Evolutionary conservation across 2,113 vertebrate genomes (phyloP).

Genomic region (Emydura subglobosa): DNA sequence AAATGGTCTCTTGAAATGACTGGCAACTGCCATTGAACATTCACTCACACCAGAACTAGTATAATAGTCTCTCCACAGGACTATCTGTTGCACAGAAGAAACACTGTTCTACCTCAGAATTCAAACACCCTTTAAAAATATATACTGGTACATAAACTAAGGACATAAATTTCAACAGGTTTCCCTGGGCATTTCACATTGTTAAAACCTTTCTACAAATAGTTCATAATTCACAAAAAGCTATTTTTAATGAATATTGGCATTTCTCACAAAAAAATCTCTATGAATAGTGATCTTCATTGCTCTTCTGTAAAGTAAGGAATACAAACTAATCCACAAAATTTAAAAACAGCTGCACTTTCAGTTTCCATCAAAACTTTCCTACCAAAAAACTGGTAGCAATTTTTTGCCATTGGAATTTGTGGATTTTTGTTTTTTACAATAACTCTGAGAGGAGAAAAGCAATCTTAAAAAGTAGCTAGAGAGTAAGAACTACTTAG

Average conservation of each 20-base stretch:
- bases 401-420: not conserved
- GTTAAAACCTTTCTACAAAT: not conserved
- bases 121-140: not conserved
- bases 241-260: not conserved
- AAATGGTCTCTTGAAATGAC: not conserved
- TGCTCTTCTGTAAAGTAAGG: not conserved
- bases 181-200: not conserved
- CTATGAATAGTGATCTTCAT: not conserved
- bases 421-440: not conserved
- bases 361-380: not conserved
- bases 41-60: not conserved
- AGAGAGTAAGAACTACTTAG: not conserved
- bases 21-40: slow-evolving; percentile 8
- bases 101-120: not conserved
- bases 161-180: not conserved
- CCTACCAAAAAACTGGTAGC: not conserved
- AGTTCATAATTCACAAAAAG: not conserved
- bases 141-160: not conserved
- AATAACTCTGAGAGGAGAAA: not conserved
- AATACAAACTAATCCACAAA: not conserved
- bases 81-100: not conserved
- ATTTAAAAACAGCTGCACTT: not conserved
- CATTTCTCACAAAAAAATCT: slow-evolving; percentile 1
- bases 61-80: not conserved
- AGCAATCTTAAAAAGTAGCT: not conserved